These are phyloP conservation scores for Mythimna loreyi DNA, from an alignment of 2,888 invertebrate genomes.

Conservation along the genomic window DNA sequence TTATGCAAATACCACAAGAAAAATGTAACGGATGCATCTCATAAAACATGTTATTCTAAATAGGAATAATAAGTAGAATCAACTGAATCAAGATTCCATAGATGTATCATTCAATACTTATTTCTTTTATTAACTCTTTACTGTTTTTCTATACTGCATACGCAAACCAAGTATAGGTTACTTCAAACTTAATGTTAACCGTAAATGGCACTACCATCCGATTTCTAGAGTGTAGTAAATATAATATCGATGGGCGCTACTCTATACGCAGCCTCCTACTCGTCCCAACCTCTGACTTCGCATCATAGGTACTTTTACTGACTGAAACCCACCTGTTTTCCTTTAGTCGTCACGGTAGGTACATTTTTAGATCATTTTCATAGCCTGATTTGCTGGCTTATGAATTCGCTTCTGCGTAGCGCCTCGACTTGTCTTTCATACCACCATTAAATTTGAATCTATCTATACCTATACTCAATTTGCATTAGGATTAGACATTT, in stretches of 20 bases:
- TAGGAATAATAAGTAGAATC: conserved; percentile 7
- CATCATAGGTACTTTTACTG: too few species aligned
- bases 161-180: conserved; percentile 8
- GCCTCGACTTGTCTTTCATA: background rate
- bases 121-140: conserved; percentile 5
- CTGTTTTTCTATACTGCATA: background rate
- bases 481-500: too few species aligned
- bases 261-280: background rate
- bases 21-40: conserved; percentile 6
- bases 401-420: background rate
- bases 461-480: conserved; percentile 3
- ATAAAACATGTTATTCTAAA: conserved; percentile 16
- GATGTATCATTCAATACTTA: conserved; percentile 22
- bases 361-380: too few species aligned
- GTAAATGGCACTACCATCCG: too few species aligned
- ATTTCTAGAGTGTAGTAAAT: too few species aligned
- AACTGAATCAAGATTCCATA: conserved; percentile 15
- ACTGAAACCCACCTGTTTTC: too few species aligned
- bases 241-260: too few species aligned
- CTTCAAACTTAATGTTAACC: background rate
- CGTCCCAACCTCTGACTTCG: background rate
- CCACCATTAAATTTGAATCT: background rate
- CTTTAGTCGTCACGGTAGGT: too few species aligned
- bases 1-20: conserved; percentile 9
- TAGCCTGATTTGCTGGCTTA: background rate